Percentiles rank a stretch among this genome's conserved stretches.
phyloP scores from a whole-genome alignment of 2,113 vertebrate genomes.

The human region GRCh38 chr12:64107001-64107500 shows the following conservation, averaged over 20 bases:
- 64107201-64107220: background rate
- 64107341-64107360: background rate
- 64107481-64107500: background rate
- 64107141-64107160: slow-evolving; percentile 2
- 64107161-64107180: background rate
- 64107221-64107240: background rate
- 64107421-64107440: background rate
- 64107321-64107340: background rate
- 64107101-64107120: background rate
- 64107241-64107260: background rate
- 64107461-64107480: background rate
- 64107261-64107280: background rate
- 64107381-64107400: background rate
- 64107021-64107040: background rate
- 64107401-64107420: background rate
- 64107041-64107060: background rate
- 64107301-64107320: background rate
- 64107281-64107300: background rate
- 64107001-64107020: background rate
- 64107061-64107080: background rate
- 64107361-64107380: background rate
- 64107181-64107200: background rate
- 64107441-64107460: background rate
- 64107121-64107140: background rate
- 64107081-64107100: background rate